phyloP scores from a whole-genome alignment of 1,140 invertebrate genomes.

The Neuroterus valhalla region DNA sequence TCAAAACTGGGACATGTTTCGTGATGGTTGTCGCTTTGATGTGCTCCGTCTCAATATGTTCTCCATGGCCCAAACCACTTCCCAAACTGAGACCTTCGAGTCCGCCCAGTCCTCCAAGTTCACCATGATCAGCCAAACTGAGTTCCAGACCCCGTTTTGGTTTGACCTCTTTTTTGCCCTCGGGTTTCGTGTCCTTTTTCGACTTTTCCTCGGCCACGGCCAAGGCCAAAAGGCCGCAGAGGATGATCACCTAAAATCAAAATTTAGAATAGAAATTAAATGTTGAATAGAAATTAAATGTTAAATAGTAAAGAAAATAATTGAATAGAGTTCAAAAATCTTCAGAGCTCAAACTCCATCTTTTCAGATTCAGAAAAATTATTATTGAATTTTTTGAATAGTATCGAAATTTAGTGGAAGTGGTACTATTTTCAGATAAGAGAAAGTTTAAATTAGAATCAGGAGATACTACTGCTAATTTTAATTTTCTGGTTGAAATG shows the following conservation, averaged over 20 bases:
- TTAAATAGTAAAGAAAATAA: not conserved
- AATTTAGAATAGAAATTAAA: not conserved
- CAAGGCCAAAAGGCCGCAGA: slow-evolving; percentile 60
- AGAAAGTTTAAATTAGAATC: too few species aligned
- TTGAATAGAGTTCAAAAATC: not conserved
- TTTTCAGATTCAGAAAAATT: too few species aligned
- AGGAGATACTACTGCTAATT: too few species aligned
- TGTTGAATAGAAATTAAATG: not conserved
- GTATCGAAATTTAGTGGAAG: too few species aligned
- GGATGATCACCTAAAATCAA: slow-evolving; percentile 55
- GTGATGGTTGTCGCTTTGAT: slow-evolving; percentile 72
- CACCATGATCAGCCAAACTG: slow-evolving; percentile 58
- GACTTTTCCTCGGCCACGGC: slow-evolving; percentile 56
- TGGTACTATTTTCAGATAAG: too few species aligned
- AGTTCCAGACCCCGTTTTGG: slow-evolving; percentile 66
- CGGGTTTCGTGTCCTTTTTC: slow-evolving; percentile 45
- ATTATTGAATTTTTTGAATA: too few species aligned
- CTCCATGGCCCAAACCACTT: slow-evolving; percentile 38
- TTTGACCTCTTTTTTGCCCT: slow-evolving; percentile 52
- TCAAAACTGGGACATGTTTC: slow-evolving; percentile 73
- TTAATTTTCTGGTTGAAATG: too few species aligned
- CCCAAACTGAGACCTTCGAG: slow-evolving; percentile 24
- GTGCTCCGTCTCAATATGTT: slow-evolving; percentile 65
- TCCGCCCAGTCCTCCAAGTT: slow-evolving; percentile 18
- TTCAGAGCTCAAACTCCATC: too few species aligned